These are phyloP conservation scores for Brachypalpus laphriformis DNA, from an alignment of 2,888 invertebrate genomes.

Conservation along the genomic window DNA sequence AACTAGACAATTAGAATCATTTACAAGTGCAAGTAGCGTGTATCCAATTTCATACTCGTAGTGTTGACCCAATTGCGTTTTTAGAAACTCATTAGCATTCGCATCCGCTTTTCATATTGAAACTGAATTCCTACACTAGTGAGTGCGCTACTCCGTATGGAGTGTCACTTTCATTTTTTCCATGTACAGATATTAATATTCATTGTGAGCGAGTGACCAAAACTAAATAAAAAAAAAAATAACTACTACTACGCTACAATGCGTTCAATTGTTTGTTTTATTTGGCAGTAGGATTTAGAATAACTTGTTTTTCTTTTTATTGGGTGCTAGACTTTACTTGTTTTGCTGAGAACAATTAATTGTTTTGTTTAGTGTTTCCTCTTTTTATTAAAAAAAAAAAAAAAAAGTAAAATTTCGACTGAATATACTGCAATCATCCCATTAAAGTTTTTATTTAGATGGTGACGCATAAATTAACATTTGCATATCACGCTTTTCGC, in stretches of 20 bases:
- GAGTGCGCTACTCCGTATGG: conserved; percentile 10
- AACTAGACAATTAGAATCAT: background rate
- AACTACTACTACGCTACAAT: conserved; percentile 36
- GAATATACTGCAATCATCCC: background rate
- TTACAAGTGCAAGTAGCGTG: background rate
- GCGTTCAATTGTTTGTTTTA: conserved; percentile 43
- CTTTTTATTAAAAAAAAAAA: background rate
- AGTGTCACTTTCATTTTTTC: conserved; percentile 65
- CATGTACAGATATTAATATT: conserved; percentile 46
- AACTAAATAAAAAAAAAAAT: too few relatives aligned
- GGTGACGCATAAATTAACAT: conserved; percentile 8
- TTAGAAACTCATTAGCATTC: conserved; percentile 34
- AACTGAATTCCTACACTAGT: conserved; percentile 29
- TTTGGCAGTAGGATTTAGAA: background rate
- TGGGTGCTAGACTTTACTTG: background rate
- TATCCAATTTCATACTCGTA: background rate
- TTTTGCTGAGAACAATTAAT: background rate
- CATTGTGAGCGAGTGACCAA: conserved; percentile 57
- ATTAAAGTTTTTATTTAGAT: conserved; percentile 7
- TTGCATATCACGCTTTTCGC: background rate
- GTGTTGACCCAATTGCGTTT: conserved; percentile 20
- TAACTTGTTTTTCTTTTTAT: background rate
- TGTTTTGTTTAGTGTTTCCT: background rate
- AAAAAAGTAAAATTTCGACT: background rate
- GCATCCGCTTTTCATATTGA: conserved; percentile 32